Conservation (phyloP, 2,888 invertebrate genomes). For the Neoascia interrupta region DNA sequence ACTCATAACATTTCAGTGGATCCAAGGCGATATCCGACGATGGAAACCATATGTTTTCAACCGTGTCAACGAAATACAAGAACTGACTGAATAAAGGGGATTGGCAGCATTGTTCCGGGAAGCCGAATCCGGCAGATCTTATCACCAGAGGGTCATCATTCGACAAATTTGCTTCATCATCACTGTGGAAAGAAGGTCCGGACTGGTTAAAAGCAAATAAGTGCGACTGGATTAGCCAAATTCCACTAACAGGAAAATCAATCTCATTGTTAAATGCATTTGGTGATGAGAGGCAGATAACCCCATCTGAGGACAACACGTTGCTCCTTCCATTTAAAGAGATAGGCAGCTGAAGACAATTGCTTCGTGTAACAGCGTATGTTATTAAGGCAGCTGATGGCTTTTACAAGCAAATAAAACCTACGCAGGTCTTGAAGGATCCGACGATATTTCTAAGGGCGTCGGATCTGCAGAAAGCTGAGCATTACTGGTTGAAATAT, state of each 20-base stretch:
- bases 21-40: slow-evolving; percentile 8
- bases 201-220: not conserved
- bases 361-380: not conserved
- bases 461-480: not conserved
- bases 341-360: not conserved
- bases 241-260: not conserved
- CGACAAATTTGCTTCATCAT: not conserved
- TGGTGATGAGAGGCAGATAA: not conserved
- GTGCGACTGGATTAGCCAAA: not conserved
- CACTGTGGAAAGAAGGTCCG: slow-evolving; percentile 1
- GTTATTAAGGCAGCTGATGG: not conserved
- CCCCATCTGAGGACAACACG: not conserved
- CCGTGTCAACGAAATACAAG: slow-evolving; percentile 4
- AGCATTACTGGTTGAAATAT: slow-evolving; percentile 13
- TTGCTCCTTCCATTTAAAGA: not conserved
- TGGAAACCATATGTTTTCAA: slow-evolving; percentile 5
- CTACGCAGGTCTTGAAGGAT: not conserved
- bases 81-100: not conserved
- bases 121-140: slow-evolving; percentile 8
- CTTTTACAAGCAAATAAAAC: not conserved
- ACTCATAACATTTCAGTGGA: slow-evolving; percentile 1
- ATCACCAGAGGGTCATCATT: slow-evolving; percentile 2
- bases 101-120: too few relatives aligned
- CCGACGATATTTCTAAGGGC: not conserved
- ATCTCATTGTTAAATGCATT: not conserved